These are phyloP conservation scores for Buathra laborator DNA, from an alignment of 2,888 invertebrate species.

Conservation along the genomic window DNA sequence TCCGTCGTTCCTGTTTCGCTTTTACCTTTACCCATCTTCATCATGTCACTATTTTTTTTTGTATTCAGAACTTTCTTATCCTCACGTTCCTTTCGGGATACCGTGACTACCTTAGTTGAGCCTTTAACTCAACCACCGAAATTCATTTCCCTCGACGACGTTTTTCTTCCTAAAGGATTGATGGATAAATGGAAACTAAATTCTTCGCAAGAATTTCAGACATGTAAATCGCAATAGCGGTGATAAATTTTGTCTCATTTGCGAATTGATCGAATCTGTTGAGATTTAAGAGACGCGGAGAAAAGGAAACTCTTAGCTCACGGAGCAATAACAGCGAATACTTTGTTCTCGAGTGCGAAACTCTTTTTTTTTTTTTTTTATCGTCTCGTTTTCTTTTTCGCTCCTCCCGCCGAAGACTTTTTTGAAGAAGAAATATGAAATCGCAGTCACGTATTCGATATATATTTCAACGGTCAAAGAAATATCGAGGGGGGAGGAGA, in stretches of 20 bases:
- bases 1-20: constrained; percentile 9
- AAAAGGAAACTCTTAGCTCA: neutral
- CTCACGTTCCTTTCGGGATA: neutral
- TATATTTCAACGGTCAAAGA: constrained; percentile 11
- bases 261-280: neutral
- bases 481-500: neutral
- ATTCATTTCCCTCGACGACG: neutral
- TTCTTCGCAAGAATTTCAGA: neutral
- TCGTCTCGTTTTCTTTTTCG: neutral
- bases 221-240: neutral
- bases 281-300: neutral
- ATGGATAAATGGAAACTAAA: neutral
- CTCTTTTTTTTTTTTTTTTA: constrained; percentile 3
- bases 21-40: neutral
- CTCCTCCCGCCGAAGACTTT: neutral
- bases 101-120: neutral
- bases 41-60: constrained; percentile 3
- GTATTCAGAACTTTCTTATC: constrained; percentile 7
- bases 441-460: constrained; percentile 42
- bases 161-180: too few relatives aligned
- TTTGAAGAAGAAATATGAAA: constrained; percentile 14
- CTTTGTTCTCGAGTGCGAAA: neutral
- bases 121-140: neutral
- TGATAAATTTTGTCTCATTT: neutral
- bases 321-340: constrained; percentile 19